Evolutionary conservation across 1,140 invertebrate genomes (phyloP), one percentile per base, ranked within the genome.

Genomic region (Polypedilum vanderplanki): DNA sequence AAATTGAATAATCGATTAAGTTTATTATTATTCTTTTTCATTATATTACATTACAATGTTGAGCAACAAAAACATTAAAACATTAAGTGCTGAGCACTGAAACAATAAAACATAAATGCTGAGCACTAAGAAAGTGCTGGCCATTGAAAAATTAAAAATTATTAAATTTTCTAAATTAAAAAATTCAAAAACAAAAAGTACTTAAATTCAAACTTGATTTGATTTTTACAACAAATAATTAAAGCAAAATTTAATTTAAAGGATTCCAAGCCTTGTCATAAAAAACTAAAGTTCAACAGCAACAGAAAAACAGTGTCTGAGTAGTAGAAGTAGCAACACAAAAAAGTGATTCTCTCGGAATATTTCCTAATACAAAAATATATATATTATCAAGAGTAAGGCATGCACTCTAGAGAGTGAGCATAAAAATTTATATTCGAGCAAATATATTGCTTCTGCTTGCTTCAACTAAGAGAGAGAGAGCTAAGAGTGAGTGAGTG

Each of bases 371-470:
- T 57, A 57, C 46, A 57, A 57, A 57, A 57, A 57, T 57, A 57
- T 33, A 33, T 33, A 33, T 70, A 70, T 70, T 70, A 70, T 70
- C 65, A 70, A 70, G 65, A 70, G 65, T 70, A 70, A 70, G 20
- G 20, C 65, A 10, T 18, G 65, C 17, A 70, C 65, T 70, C 65
- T 22, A 70, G 65, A 70, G 65, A 70, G 65, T 70, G 65, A 70
- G 65, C 65, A 70, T 70, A 70, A 70, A 70, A 70, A 70, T 70
- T 70, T 70, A 70, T 70, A 70, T 70, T 70, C 65, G 65, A 70
- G 65, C 65, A 70, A 70, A 70, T 70, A 70, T 70, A 70, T 70
- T 70, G 65, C 65, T 70, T 70, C 46, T 57, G 46, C 46, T 57
- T 18, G n/a, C n/a, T 70, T 70, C 65, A 18, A n/a, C 65, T 70